Evolutionary conservation across 2,113 vertebrate genomes (phyloP).

Genomic region (Neolamprologus devosi): DNA sequence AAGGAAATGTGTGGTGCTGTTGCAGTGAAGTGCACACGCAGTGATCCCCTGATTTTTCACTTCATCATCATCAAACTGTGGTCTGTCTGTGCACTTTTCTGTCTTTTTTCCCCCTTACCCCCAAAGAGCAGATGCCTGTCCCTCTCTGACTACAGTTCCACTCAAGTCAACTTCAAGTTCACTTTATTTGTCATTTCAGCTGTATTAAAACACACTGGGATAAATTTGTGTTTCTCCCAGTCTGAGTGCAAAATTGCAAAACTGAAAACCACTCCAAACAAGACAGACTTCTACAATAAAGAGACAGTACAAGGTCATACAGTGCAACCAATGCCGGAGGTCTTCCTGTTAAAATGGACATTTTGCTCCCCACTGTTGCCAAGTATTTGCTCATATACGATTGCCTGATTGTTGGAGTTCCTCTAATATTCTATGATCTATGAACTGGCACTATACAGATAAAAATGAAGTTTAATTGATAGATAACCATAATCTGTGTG

Average conservation of each 20-base stretch:
- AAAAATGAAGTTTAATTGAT: background rate
- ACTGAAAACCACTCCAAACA: background rate
- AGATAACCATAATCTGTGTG: background rate
- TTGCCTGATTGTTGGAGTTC: rapidly evolving
- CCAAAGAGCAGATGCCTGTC: background rate
- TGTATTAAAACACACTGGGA: background rate
- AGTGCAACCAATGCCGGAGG: background rate
- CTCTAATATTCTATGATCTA: background rate
- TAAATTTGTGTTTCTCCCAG: background rate
- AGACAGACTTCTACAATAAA: background rate
- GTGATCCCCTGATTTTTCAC: background rate
- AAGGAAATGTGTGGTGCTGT: background rate
- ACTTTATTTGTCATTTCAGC: background rate
- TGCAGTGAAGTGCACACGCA: background rate
- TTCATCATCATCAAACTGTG: background rate
- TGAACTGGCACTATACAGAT: background rate
- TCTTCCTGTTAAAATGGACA: background rate
- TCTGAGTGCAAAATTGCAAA: background rate
- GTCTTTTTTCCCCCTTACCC: background rate
- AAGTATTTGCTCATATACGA: background rate
- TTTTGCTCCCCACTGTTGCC: background rate
- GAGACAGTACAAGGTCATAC: background rate
- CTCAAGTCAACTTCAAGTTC: background rate
- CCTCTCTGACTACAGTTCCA: background rate
- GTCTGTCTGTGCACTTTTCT: background rate